Evolutionary conservation across 2,797 vertebrate species (phyloP).

Genomic region (Lindbergichthys nudifrons): DNA sequence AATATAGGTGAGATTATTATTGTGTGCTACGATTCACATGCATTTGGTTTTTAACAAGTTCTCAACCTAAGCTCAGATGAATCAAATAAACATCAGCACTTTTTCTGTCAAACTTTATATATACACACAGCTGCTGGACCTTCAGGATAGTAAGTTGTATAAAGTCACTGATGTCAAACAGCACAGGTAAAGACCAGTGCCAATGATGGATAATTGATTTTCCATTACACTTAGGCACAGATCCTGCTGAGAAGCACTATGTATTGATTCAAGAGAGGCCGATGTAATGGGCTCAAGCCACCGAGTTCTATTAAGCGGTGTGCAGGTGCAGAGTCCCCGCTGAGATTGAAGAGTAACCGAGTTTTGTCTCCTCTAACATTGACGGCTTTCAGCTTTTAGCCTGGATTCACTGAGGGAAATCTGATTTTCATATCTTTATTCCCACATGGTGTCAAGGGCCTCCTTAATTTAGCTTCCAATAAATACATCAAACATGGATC

Average conservation of each 20-base stretch:
- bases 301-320: conserved; percentile 39
- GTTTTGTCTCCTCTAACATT: conserved; percentile 41
- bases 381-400: conserved; percentile 39
- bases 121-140: background rate
- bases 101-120: background rate
- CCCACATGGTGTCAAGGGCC: background rate
- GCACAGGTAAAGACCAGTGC: background rate
- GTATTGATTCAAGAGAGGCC: conserved; percentile 53
- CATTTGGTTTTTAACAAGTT: background rate
- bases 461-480: conserved; percentile 4
- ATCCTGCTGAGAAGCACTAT: conserved; percentile 21
- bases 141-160: background rate
- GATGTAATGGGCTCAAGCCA: conserved; percentile 23
- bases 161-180: background rate
- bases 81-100: background rate
- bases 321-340: conserved; percentile 42
- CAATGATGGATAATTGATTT: conserved; percentile 27
- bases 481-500: conserved; percentile 14
- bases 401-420: conserved; percentile 38
- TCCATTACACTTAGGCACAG: conserved; percentile 5
- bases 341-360: conserved; percentile 51
- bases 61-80: background rate
- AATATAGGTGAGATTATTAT: too few species aligned
- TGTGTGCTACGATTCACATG: background rate
- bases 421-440: conserved; percentile 30